Evolutionary conservation across 1,140 invertebrate species (phyloP).

Genomic region (Drosophila bocqueti): DNA sequence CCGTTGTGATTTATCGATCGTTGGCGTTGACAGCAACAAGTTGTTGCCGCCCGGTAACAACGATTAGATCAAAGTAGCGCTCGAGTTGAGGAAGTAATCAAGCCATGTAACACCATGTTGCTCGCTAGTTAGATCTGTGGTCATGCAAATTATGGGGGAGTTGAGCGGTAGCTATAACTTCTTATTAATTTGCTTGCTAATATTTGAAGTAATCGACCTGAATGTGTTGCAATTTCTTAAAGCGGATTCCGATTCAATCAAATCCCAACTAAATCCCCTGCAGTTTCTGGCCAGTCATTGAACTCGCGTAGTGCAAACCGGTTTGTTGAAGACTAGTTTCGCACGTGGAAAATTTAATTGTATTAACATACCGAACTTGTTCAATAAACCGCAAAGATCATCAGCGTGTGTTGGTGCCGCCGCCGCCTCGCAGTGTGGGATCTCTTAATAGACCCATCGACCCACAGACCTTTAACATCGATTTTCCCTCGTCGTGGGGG

Average conservation of each 20-base stretch:
- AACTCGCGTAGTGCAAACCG: constrained; percentile 34
- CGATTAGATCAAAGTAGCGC: constrained; percentile 12
- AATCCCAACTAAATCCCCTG: constrained; percentile 16
- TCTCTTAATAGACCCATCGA: constrained; percentile 23
- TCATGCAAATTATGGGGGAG: constrained; percentile 1
- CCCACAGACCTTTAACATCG: constrained; percentile 38
- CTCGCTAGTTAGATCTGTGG: not conserved
- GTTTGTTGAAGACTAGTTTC: constrained; percentile 31
- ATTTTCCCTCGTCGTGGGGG: constrained; percentile 1
- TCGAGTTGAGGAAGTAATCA: constrained; percentile 16
- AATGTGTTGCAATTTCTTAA: not conserved
- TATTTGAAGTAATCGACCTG: not conserved
- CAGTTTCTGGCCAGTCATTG: constrained; percentile 19
- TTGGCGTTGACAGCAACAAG: constrained; percentile 19
- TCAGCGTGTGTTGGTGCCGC: not conserved
- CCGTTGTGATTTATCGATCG: constrained; percentile 26
- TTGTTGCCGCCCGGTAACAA: constrained; percentile 1
- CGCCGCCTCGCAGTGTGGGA: not conserved
- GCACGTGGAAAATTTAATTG: constrained; percentile 24
- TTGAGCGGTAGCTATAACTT: not conserved
- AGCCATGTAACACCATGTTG: constrained; percentile 21
- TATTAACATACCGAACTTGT: constrained; percentile 35
- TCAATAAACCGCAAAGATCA: constrained; percentile 17
- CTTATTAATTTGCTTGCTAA: no score
- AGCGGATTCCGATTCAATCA: not conserved